Evolutionary conservation across 2,888 invertebrate genomes (phyloP), one percentile per base, ranked within the genome.

Genomic region (Leistus spinibarbis): DNA sequence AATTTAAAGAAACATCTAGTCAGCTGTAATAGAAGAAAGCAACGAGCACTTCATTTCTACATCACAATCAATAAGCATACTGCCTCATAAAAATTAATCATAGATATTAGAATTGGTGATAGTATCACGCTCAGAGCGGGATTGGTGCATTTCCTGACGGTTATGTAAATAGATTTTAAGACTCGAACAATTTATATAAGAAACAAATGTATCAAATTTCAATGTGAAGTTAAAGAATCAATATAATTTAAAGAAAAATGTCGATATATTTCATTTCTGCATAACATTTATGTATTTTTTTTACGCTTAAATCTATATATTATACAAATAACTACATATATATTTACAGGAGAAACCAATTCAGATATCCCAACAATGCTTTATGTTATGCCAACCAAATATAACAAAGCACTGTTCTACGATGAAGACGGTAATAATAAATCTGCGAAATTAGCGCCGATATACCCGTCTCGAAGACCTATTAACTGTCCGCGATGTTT

Each of bases 1-100:
- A 68, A 68, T 56, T 23, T 68, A 22, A 68, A 68, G 20, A 68
- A 24, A 22, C 68, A 68, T 68, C 27, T 68, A n/a, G 16, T n/a
- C 17, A 16, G 17, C 22, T 68, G 68, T 54, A 54, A 13, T 68
- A 64, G 23, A 24, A 64, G 23, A 64, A 20, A 17, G 22, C 60
- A 60, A 19, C 60, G 60, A 19, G 17, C 2, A n/a, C 20, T 4
- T 4, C 7, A 7, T 24, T 24, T 4, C 13, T 40, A 40, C 40
- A 40, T 10, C 40, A 40, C 1, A 40, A 40, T 40, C 40, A 40
- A 13, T n/a, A n/a, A 40, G 7, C 5, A 40, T 40, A n/a, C n/a
- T n/a, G n/a, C n/a, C n/a, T n/a, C n/a, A 19, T 56, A 56, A 56
- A 10, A 19, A 19, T 2, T 40, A 7, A 4, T 40, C 40, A 40